These are phyloP conservation scores for Lepidurus arcticus DNA, from an alignment of 1,140 invertebrate genomes.

Conservation along the genomic window DNA sequence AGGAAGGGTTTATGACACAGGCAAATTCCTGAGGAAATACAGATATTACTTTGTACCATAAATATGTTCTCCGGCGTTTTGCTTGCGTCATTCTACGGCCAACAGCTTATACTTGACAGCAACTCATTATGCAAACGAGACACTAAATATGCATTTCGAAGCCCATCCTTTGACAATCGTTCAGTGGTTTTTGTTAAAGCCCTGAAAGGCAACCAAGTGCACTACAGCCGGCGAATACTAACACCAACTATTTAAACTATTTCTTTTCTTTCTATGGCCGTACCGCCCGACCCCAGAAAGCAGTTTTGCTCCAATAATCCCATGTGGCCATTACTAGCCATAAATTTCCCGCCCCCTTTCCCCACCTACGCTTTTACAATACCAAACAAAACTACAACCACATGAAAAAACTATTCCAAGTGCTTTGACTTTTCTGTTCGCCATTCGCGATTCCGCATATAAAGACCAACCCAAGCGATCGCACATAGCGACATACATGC, in stretches of 20 bases:
- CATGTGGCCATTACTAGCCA: slow-evolving; percentile 7
- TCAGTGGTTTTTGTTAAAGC: not conserved
- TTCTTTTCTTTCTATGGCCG: not conserved
- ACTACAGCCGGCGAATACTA: not conserved
- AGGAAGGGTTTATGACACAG: not conserved
- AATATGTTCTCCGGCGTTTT: not conserved
- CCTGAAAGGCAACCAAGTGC: not conserved
- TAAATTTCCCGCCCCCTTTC: not conserved
- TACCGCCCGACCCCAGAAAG: not conserved
- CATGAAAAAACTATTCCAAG: too few species aligned
- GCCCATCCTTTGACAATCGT: slow-evolving; percentile 21
- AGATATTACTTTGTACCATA: not conserved
- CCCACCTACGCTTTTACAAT: not conserved
- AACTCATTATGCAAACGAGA: slow-evolving; percentile 8
- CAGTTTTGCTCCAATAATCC: not conserved
- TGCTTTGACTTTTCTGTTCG: too few species aligned
- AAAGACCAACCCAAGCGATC: too few species aligned
- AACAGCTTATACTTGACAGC: slow-evolving; percentile 19
- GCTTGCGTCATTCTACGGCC: not conserved
- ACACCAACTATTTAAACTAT: not conserved
- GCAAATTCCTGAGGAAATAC: not conserved
- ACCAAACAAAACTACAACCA: not conserved
- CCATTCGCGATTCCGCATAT: too few species aligned
- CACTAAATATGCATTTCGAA: slow-evolving; percentile 22
- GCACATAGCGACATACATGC: too few species aligned